Percentiles rank a stretch among this genome's conserved stretches.
phyloP scores from a whole-genome alignment of 2,113 vertebrate genomes.

The Tympanuchus pallidicinctus region DNA sequence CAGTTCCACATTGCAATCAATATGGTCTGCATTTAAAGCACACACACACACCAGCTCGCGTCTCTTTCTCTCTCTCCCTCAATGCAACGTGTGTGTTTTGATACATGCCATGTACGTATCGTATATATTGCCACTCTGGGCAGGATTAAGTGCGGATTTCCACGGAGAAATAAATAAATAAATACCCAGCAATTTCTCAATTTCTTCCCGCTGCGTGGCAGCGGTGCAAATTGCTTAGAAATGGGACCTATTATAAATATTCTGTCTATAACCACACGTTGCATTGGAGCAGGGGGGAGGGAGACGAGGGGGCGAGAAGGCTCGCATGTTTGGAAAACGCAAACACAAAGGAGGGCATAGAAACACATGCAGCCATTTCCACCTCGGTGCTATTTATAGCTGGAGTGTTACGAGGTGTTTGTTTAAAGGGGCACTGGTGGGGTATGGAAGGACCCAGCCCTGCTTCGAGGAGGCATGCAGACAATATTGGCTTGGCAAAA shows the following conservation, averaged over 20 bases:
- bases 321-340: constrained; percentile 13
- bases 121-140: background rate
- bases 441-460: constrained; percentile 40
- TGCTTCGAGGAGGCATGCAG: constrained; percentile 31
- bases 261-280: constrained; percentile 44
- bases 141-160: constrained; percentile 43
- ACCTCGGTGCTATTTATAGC: constrained; percentile 62
- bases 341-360: constrained; percentile 59
- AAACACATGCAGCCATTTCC: constrained; percentile 59
- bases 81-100: background rate
- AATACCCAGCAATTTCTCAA: constrained; percentile 66
- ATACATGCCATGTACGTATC: background rate
- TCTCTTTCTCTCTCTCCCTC: background rate
- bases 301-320: background rate
- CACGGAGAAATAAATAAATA: constrained; percentile 63
- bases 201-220: constrained; percentile 60
- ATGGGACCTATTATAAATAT: constrained; percentile 55
- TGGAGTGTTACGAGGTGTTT: constrained; percentile 41
- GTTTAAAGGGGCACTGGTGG: constrained; percentile 60
- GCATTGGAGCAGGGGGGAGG: background rate
- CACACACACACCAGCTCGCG: background rate
- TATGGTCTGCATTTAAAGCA: constrained; percentile 48
- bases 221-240: constrained; percentile 65
- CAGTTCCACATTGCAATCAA: constrained; percentile 59
- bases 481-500: constrained; percentile 43